A percentile compares a stretch with the other conserved stretches of the same genome.
Evolutionary conservation across 2,113 vertebrate species (phyloP).

Genomic region (Clupea harengus): DNA sequence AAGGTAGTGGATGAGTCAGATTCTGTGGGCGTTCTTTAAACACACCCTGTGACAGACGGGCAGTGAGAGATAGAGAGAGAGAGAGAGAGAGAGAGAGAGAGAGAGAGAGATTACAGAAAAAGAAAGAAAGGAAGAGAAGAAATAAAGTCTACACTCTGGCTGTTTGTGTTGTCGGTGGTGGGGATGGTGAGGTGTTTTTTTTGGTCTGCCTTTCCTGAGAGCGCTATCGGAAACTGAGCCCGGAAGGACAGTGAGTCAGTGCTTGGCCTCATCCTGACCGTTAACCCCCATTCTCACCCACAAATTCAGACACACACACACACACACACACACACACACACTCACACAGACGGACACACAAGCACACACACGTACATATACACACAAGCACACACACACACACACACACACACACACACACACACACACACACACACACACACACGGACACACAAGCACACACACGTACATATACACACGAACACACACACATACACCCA

Average conservation of each 20-base stretch:
- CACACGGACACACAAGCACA: neutral
- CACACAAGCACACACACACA: neutral
- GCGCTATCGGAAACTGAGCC: neutral
- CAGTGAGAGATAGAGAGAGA: neutral
- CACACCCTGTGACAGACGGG: neutral
- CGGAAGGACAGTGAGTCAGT: conserved; percentile 13
- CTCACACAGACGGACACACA: neutral
- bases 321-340: neutral
- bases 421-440: neutral
- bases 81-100: neutral
- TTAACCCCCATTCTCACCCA: conserved; percentile 1
- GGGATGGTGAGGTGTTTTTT: neutral
- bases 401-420: neutral
- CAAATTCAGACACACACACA: neutral
- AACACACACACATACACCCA: neutral
- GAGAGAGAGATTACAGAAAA: neutral
- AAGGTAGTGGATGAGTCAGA: conserved; percentile 5
- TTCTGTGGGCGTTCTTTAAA: neutral
- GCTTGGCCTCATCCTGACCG: neutral
- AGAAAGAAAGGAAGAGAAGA: neutral
- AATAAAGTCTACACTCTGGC: neutral
- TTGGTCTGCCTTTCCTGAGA: neutral
- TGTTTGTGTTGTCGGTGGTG: neutral
- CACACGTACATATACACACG: neutral
- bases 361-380: neutral